A percentile compares a stretch with the other conserved stretches of the same genome.
Conservation (phyloP, 2,113 vertebrate genomes). For the Tachycineta bicolor region DNA sequence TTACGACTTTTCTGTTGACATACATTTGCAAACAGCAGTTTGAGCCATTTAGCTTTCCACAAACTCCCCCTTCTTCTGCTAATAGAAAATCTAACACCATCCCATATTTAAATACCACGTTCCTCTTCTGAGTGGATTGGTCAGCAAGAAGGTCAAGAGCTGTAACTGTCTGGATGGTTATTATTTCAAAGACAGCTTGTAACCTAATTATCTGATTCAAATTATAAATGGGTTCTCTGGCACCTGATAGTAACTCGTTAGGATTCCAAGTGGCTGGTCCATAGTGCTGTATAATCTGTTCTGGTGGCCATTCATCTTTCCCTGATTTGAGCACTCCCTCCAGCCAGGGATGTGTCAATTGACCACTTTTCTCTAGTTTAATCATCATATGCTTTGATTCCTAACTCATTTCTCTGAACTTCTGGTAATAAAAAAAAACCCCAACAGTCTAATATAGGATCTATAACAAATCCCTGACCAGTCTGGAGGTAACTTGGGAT, state of each 20-base stretch:
- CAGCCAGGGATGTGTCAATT: background rate
- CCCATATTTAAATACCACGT: fast-evolving
- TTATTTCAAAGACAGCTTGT: background rate
- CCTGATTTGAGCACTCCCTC: background rate
- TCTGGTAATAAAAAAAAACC: background rate
- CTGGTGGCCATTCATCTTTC: background rate
- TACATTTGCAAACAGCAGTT: background rate
- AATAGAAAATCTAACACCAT: background rate
- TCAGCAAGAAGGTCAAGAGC: background rate
- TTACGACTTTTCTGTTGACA: background rate
- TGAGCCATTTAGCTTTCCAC: background rate
- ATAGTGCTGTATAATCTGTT: background rate
- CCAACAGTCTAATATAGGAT: too few species aligned
- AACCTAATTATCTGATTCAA: background rate
- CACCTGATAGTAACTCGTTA: background rate
- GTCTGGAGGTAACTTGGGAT: background rate
- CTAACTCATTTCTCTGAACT: background rate
- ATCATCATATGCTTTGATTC: background rate
- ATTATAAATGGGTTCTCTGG: background rate
- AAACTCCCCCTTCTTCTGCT: too few species aligned
- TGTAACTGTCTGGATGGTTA: background rate
- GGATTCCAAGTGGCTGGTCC: background rate
- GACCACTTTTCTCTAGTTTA: background rate
- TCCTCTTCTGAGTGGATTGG: background rate
- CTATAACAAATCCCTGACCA: background rate